Base-by-base conservation (phyloP, 2,113 vertebrate species). In the Alectura lathami region DNA sequence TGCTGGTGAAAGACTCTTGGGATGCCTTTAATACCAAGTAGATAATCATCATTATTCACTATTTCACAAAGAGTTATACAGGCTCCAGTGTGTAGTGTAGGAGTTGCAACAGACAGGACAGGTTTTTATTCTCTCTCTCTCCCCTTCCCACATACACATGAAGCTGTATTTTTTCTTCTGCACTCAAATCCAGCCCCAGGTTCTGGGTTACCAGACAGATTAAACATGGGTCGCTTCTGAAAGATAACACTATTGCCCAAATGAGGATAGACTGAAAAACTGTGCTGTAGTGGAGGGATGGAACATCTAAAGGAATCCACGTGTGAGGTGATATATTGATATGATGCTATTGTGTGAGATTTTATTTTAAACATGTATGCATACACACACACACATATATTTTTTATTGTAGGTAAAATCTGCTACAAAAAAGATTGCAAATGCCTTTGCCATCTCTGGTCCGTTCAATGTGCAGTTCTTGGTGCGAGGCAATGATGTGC, bases 391-490 rank as follows among this genome's bases (percentile, higher is more conserved):
- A 38, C 1, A 32, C 21, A 1, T 43, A 62, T 56, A 2, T 0
- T 48, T 23, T 8, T 40, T 96, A 91, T 94, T 53, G 18, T 89
- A 99, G 99, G 98, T 99, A 80, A 99, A 99, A 96, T 97, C 96
- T 86, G 98, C 98, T 64, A 99, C 98, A 43, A 97, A 97, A 80
- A 99, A 99, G 98, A 99, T 99, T 53, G 99, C 99, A 3, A 98
- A 98, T 86, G 98, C 98, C 51, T 99, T 99, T 97, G 98, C 98
- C 91, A 99, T 99, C 97, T 99, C 99, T 59, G 99, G 99, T 30
- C 99, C 99, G 3, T 99, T 99, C 97, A 99, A 99, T 69, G 98
- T 99, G 76, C 99, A 99, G 59, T 99, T 99, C 96, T 97, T 99
- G 97, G 98, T 99, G 86, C 98, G 98, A 98, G 98, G 98, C 97